Evolutionary conservation across 2,888 invertebrate genomes (phyloP), one percentile per base, ranked within the genome.

Genomic region (Micoletzkya japonica): DNA sequence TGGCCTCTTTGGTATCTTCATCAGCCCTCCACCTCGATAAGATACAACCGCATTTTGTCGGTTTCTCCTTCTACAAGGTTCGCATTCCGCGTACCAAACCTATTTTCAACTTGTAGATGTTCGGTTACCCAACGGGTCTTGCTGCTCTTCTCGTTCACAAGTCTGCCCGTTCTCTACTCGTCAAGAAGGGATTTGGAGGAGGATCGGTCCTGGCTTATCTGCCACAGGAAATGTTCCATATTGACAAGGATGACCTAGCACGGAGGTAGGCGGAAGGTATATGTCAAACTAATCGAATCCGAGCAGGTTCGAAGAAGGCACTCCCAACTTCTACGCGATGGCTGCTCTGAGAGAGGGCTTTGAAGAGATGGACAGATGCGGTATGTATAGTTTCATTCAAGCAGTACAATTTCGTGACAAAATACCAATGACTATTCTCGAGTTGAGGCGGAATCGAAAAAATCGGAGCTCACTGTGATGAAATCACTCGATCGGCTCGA

Each of bases 101-200:
- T 32, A 28, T 44, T 54, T 4, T 63, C 28, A 37, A 34, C 20
- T 58, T 4, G 1, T 24, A 66, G 72, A 92, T 97, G 83, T 96
- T 97, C 88, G 92, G 92, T 28, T 95, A 92, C 86, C 97, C 97
- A 1, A 95, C 95, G 64, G 97, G 97, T 2, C 88, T 96, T 26
- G 97, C 96, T 37, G 95, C 93, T 17, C 86, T 95, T 28, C 85
- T 96, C 70, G 56, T 66, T 28, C 66, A 66, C 39, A 34, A 56
- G 20, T 30, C 36, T 1, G 66, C 66, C 14, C 3, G 91, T 95
- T 32, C 57, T 81, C 87, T 90, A 10, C 87, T 94, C 74, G 88
- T 89, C 72, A 89, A 90, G 60, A 91, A 86, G 68, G 95, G 93
- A 86, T 95, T 93, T 88, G 97, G 96, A 50, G 97, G 97, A 10